phyloP scores from a whole-genome alignment of 2,113 vertebrate genomes.

The Strigops habroptila region DNA sequence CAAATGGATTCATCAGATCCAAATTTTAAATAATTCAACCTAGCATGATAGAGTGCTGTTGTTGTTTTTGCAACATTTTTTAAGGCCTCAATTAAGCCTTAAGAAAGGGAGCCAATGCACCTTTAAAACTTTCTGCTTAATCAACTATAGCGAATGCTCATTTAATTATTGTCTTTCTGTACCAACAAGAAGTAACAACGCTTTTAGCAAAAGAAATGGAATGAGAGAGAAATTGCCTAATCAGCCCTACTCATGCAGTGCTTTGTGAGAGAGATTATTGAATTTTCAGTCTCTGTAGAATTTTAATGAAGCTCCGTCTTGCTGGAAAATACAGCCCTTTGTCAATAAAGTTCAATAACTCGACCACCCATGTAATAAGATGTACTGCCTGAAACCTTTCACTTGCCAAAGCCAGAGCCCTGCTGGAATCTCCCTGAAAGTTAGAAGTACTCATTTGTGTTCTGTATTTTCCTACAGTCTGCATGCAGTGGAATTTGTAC shows the following conservation, averaged over 20 bases:
- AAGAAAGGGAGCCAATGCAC: slow-evolving; percentile 71
- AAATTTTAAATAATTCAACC: slow-evolving; percentile 48
- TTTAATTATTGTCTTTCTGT: slow-evolving; percentile 83
- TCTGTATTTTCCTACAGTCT: slow-evolving; percentile 4
- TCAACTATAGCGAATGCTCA: slow-evolving; percentile 77
- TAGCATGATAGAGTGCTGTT: slow-evolving; percentile 20
- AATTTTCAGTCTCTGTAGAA: slow-evolving; percentile 86
- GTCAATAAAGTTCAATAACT: slow-evolving; percentile 88
- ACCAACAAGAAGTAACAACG: slow-evolving; percentile 81
- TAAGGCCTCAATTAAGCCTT: slow-evolving; percentile 67
- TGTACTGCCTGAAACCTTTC: slow-evolving; percentile 80
- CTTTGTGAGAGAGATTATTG: slow-evolving; percentile 86
- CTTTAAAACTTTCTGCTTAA: slow-evolving; percentile 80
- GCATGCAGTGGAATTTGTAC: not conserved
- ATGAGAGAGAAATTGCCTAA: slow-evolving; percentile 85
- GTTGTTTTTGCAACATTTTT: slow-evolving; percentile 46
- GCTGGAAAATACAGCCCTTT: slow-evolving; percentile 79
- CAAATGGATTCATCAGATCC: not conserved
- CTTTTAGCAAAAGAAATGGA: slow-evolving; percentile 80
- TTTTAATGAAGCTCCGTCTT: slow-evolving; percentile 88
- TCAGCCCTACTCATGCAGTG: slow-evolving; percentile 82
- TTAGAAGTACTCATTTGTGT: slow-evolving; percentile 32
- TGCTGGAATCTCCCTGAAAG: slow-evolving; percentile 48
- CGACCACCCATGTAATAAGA: slow-evolving; percentile 89
- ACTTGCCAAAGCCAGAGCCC: slow-evolving; percentile 59